A percentile compares a stretch with the other conserved stretches of the same genome.
Evolutionary conservation across 2,888 invertebrate genomes (phyloP).

Genomic region (Cephalotes varians): DNA sequence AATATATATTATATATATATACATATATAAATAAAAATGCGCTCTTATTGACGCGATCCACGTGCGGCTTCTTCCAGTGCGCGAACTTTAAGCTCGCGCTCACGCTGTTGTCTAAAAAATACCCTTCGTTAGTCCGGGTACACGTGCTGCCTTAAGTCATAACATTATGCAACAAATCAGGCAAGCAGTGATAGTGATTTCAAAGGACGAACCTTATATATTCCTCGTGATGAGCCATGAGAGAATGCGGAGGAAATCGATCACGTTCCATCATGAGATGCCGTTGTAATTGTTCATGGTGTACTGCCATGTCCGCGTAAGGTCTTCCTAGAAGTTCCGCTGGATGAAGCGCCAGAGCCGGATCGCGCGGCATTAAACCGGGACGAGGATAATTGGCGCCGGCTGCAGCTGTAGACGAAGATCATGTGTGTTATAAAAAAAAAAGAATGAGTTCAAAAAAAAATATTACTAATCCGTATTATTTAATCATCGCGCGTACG

Average conservation of each 20-base stretch:
- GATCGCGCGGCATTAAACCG: conserved; percentile 88
- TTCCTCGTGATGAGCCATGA: conserved; percentile 90
- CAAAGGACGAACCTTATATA: conserved; percentile 87
- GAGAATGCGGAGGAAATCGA: conserved; percentile 88
- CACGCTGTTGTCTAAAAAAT: conserved; percentile 92
- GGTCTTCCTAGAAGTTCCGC: conserved; percentile 93
- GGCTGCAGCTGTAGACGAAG: conserved; percentile 85
- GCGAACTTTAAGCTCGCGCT: conserved; percentile 94
- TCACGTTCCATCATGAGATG: conserved; percentile 94
- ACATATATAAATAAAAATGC: conserved; percentile 58
- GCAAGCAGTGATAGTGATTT: conserved; percentile 52
- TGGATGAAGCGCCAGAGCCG: conserved; percentile 90
- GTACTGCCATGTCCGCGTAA: conserved; percentile 92
- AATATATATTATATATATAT: not conserved
- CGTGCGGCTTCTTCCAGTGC: conserved; percentile 95
- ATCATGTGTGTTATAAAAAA: conserved; percentile 15
- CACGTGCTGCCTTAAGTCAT: conserved; percentile 41
- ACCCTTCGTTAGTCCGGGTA: conserved; percentile 73
- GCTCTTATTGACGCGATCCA: conserved; percentile 88
- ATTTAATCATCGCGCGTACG: not conserved
- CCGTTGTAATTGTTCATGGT: conserved; percentile 94
- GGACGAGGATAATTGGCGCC: conserved; percentile 88
- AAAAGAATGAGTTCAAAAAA: not conserved
- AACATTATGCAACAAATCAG: conserved; percentile 19
- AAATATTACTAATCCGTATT: conserved; percentile 13